Percentiles rank a stretch among this genome's conserved stretches.
Conservation (phyloP, 1,140 invertebrate genomes). For the Forficula auricularia region DNA sequence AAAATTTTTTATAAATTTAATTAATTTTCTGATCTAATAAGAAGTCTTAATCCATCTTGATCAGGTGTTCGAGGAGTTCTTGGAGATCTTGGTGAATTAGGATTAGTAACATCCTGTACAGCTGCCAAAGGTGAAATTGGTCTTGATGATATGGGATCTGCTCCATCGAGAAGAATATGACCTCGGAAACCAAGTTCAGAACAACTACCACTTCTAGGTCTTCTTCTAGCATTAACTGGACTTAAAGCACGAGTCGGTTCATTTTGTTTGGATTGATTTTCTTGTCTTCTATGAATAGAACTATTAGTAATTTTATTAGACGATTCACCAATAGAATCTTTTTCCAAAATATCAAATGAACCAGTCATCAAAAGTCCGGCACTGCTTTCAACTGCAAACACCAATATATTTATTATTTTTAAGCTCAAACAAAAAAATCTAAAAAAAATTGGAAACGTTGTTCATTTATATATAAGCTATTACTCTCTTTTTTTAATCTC, state of each 20-base stretch:
- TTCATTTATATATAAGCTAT: no score
- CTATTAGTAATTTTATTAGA: no score
- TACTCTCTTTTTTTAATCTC: no score
- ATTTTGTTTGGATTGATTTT: no score
- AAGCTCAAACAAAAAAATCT: no score
- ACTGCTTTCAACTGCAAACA: constrained; percentile 33
- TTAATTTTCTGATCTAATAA: no score
- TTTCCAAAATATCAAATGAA: constrained; percentile 13
- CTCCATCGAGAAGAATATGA: constrained; percentile 7
- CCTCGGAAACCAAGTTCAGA: constrained; percentile 14
- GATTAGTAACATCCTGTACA: constrained; percentile 1
- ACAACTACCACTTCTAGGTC: constrained; percentile 17
- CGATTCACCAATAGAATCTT: background rate
- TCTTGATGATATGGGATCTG: constrained; percentile 7
- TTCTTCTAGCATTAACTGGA: constrained; percentile 5
- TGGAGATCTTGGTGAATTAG: constrained; percentile 1
- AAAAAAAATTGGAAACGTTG: no score
- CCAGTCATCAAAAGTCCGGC: constrained; percentile 41
- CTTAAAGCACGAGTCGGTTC: background rate
- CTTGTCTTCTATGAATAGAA: no score
- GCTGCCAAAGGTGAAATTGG: constrained; percentile 9
- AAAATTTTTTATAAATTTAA: no score
- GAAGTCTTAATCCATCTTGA: constrained; percentile 11
- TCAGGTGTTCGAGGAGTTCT: constrained; percentile 6
- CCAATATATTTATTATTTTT: no score